Base-by-base conservation (phyloP, 2,797 vertebrate species). In the Hypotaenidia okinawae region DNA sequence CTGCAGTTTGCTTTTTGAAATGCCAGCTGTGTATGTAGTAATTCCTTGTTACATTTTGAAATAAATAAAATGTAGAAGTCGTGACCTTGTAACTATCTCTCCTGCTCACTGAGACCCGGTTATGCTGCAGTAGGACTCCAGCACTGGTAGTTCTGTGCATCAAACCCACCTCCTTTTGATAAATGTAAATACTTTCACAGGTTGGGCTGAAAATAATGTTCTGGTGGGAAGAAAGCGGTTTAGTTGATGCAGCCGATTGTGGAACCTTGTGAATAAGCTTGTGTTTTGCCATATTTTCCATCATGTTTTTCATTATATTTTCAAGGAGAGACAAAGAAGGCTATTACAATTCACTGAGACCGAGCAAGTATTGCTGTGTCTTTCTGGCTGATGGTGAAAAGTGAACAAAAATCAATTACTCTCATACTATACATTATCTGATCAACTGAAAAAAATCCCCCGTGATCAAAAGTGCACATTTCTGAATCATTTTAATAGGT, bases 21-120 rank as follows among this genome's bases (percentile, higher is more conserved):
- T 59, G 52, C 72, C 59, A 24, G 47, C 33, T 30, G 41, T 51
- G 51, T 27, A 39, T 15, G 28, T 86, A 93, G 95, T 83, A 90
- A 95, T 93, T 97, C 94, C 59, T 64, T 83, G 68, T 32, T 96
- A 52, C 75, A 58, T 95, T 97, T 92, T 88, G 87, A 84, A 93
- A 94, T 79, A 84, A 93, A 94, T 79, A 91, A 87, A 87, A 91
- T 89, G 82, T 58, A 47, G 76, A 85, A 96, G 95, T 89, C 68
- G 24, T 96, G 96, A 97, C 96, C 95, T 97, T 97, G 97, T 81
- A 94, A 89, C 92, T 96, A 18, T 89, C 94, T 94, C 92, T 91
- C 83, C 39, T 67, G 59, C 88, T 95, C 77, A 4, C 45, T 55
- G 72, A 37, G 93, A 87, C 72, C 72, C 91, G 75, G 54, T 69